Evolutionary conservation across 2,797 vertebrate species (phyloP).

Genomic region (Brachyalestes nurse): DNA sequence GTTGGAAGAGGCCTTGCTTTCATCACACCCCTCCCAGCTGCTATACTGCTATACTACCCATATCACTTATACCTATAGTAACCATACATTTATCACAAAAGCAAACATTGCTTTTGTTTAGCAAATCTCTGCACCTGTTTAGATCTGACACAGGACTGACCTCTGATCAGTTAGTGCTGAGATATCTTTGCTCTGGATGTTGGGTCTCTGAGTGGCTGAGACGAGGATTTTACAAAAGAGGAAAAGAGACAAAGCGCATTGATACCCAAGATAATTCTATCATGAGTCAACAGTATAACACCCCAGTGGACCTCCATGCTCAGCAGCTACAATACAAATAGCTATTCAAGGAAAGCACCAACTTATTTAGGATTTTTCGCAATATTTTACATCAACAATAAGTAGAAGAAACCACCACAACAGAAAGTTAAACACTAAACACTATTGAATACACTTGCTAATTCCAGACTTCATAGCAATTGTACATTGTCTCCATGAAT

Average conservation of each 20-base stretch:
- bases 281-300: slow-evolving; percentile 25
- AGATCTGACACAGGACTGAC: not conserved
- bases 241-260: slow-evolving; percentile 26
- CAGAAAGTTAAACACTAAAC: not conserved
- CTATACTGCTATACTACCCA: not conserved
- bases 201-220: not conserved
- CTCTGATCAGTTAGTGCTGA: not conserved
- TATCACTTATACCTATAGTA: not conserved
- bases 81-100: not conserved
- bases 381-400: slow-evolving; percentile 19
- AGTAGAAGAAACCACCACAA: not conserved
- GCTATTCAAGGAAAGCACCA: slow-evolving; percentile 25
- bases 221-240: not conserved
- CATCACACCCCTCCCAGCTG: not conserved
- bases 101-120: slow-evolving; percentile 9
- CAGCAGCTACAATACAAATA: slow-evolving; percentile 3
- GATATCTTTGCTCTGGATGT: not conserved
- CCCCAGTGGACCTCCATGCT: slow-evolving; percentile 2
- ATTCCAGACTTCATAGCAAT: not conserved
- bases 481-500: not conserved
- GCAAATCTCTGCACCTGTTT: slow-evolving; percentile 2
- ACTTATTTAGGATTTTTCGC: not conserved
- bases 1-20: not conserved
- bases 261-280: slow-evolving; percentile 26
- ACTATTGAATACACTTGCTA: not conserved